Conservation (phyloP, 1,140 invertebrate species). For the Gryllus bimaculatus region DNA sequence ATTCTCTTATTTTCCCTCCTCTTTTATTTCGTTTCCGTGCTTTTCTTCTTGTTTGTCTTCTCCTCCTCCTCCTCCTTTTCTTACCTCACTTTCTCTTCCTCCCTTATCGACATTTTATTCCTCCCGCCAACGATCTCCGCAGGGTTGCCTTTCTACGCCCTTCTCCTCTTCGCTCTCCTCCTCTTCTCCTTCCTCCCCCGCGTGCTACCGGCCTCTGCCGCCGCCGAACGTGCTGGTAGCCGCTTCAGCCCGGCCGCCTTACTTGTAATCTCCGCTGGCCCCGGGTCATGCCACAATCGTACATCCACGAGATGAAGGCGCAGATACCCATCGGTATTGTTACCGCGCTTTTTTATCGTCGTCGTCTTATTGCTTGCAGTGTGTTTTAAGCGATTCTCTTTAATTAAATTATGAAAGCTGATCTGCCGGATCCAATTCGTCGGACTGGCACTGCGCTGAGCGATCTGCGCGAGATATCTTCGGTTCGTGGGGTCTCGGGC, state of each 20-base stretch:
- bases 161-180: too few relatives aligned
- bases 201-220: background rate
- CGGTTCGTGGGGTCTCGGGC: too few relatives aligned
- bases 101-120: background rate
- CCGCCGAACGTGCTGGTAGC: background rate
- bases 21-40: too few relatives aligned
- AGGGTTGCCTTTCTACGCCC: background rate
- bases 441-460: too few relatives aligned
- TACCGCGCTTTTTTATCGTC: background rate
- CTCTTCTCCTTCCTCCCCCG: background rate
- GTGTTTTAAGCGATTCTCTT: background rate
- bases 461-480: too few relatives aligned
- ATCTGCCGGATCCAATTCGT: background rate
- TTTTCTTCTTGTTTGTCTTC: too few relatives aligned
- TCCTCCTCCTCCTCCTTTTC: background rate
- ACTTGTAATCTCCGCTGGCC: background rate
- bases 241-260: background rate
- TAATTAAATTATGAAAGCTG: background rate
- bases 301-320: background rate
- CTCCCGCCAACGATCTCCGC: background rate
- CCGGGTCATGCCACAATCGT: background rate
- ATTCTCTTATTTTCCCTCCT: too few relatives aligned
- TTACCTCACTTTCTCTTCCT: background rate
- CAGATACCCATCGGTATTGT: background rate
- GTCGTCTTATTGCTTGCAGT: background rate